phyloP scores from a whole-genome alignment of 2,113 vertebrate genomes.

The Cephalopterus ornatus region DNA sequence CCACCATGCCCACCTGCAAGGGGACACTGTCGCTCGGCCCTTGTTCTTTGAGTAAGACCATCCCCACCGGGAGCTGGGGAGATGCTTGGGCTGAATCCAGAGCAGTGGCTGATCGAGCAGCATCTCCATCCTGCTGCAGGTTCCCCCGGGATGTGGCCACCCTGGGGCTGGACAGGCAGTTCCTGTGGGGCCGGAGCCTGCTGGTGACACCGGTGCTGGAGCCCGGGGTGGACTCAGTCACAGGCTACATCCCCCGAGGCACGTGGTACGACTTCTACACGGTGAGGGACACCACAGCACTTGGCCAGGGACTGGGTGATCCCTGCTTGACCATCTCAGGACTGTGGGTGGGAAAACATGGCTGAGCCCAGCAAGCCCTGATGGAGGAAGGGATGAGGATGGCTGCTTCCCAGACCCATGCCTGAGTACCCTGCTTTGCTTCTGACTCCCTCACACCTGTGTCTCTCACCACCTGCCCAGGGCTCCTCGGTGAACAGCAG shows the following conservation, averaged over 20 bases:
- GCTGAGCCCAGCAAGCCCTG: neutral
- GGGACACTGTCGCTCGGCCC: slow-evolving; percentile 81
- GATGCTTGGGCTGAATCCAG: accelerated
- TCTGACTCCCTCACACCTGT: accelerated
- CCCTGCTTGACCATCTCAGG: accelerated
- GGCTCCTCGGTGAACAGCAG: slow-evolving; percentile 75
- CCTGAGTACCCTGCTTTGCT: accelerated
- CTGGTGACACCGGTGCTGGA: slow-evolving; percentile 85
- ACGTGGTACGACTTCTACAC: slow-evolving; percentile 86
- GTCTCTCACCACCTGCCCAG: neutral
- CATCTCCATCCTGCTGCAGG: neutral
- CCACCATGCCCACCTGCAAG: slow-evolving; percentile 79
- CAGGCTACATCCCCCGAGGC: slow-evolving; percentile 81
- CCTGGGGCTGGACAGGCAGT: slow-evolving; percentile 81
- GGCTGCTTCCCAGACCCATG: accelerated
- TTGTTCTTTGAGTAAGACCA: slow-evolving; percentile 85
- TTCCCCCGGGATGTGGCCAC: slow-evolving; percentile 79
- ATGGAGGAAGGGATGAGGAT: neutral
- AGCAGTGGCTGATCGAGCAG: accelerated
- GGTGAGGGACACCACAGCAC: slow-evolving; percentile 45
- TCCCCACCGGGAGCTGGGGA: accelerated
- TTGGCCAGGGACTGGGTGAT: accelerated
- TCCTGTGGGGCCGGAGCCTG: slow-evolving; percentile 84
- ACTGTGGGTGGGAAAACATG: neutral
- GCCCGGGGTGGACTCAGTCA: slow-evolving; percentile 69